Percentiles rank a stretch among this genome's conserved stretches.
Evolutionary conservation across 2,113 vertebrate species (phyloP).

Genomic region (Platysteira castanea): DNA sequence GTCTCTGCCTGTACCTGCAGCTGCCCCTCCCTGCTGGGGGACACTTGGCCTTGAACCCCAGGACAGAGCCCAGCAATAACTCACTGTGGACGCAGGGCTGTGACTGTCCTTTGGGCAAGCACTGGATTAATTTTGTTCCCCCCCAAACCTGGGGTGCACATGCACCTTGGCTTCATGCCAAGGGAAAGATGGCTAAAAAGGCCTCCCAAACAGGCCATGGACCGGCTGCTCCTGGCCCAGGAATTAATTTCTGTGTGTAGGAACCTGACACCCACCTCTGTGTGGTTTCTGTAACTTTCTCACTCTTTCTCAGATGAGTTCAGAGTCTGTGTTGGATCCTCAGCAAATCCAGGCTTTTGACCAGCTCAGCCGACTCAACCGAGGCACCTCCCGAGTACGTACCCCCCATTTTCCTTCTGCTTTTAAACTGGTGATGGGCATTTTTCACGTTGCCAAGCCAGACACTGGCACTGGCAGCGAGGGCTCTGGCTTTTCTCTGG

Average conservation of each 20-base stretch:
- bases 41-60: neutral
- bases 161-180: neutral
- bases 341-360: constrained; percentile 94
- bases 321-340: constrained; percentile 81
- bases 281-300: neutral
- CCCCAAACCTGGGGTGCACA: neutral
- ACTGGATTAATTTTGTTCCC: fast-evolving
- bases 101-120: neutral
- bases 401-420: fast-evolving
- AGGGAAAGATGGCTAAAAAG: neutral
- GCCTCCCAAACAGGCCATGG: neutral
- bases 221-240: neutral
- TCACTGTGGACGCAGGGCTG: neutral
- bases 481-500: neutral
- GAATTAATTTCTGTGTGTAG: neutral
- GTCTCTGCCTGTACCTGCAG: neutral
- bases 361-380: constrained; percentile 87
- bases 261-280: neutral
- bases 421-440: neutral
- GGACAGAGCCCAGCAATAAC: neutral
- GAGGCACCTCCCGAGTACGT: constrained; percentile 87
- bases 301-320: constrained; percentile 65
- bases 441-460: neutral
- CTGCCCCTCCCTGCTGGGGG: neutral
- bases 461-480: fast-evolving